phyloP scores from a whole-genome alignment of 2,888 invertebrate species.

The Eupithecia centaureata region DNA sequence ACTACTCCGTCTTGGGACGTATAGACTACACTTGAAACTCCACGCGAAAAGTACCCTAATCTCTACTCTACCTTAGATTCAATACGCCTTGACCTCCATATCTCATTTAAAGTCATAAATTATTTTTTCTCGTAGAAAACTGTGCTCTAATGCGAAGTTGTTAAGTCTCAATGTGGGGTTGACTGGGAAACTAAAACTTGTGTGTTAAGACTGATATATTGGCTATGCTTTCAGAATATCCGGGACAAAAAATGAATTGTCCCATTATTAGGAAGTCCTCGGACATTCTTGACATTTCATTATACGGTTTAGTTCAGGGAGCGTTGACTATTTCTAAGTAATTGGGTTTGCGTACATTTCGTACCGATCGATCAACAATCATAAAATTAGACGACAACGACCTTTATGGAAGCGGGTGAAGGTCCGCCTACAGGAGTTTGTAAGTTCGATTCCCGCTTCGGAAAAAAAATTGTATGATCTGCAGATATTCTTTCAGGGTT shows the following conservation, averaged over 20 bases:
- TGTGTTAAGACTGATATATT: slow-evolving; percentile 25
- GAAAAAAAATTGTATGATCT: too few species aligned
- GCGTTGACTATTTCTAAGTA: slow-evolving; percentile 39
- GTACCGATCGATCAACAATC: background rate
- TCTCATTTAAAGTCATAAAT: slow-evolving; percentile 4
- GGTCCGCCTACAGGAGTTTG: too few species aligned
- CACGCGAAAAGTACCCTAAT: slow-evolving; percentile 15
- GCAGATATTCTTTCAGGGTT: too few species aligned
- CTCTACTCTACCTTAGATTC: background rate
- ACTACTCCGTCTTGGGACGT: slow-evolving; percentile 24
- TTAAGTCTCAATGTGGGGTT: slow-evolving; percentile 8
- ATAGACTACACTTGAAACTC: slow-evolving; percentile 9
- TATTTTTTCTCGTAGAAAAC: slow-evolving; percentile 3
- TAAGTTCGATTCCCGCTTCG: too few species aligned
- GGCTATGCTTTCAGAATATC: slow-evolving; percentile 37
- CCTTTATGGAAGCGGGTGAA: too few species aligned
- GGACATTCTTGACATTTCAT: slow-evolving; percentile 59
- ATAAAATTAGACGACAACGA: too few species aligned
- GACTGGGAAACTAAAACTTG: slow-evolving; percentile 1
- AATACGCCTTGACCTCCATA: background rate
- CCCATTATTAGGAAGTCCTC: slow-evolving; percentile 54
- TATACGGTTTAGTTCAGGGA: slow-evolving; percentile 54
- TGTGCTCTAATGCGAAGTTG: slow-evolving; percentile 9
- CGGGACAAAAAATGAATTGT: slow-evolving; percentile 64
- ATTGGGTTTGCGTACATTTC: slow-evolving; percentile 40